phyloP scores from a whole-genome alignment of 1,140 invertebrate species.

The Carposina sasakii region DNA sequence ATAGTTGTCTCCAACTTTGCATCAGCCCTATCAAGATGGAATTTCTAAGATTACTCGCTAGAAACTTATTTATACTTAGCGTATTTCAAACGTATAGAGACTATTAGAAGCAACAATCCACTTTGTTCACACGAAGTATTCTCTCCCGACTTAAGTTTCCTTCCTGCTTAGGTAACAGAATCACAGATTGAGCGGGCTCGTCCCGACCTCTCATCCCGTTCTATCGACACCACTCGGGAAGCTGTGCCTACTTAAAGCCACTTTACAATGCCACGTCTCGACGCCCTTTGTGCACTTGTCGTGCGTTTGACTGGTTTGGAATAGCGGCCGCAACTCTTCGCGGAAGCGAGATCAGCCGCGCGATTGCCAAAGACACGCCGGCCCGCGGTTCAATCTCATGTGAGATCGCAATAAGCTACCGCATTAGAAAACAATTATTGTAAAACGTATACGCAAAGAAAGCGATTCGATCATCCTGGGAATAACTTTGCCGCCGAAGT shows the following conservation, averaged over 20 bases:
- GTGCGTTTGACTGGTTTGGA: constrained; percentile 44
- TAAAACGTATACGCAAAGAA: no score
- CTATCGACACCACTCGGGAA: constrained; percentile 17
- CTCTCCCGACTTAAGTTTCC: constrained; percentile 18
- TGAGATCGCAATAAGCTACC: constrained; percentile 5
- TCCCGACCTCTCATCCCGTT: constrained; percentile 16
- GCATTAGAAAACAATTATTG: constrained; percentile 7
- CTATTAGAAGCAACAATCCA: constrained; percentile 11
- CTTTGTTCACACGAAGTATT: no score
- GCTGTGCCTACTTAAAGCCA: constrained; percentile 30
- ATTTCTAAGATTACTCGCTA: no score
- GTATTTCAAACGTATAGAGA: no score
- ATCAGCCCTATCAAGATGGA: no score
- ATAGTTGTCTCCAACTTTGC: no score
- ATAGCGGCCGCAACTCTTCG: constrained; percentile 39
- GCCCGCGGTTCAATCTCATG: constrained; percentile 40
- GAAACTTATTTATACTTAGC: no score
- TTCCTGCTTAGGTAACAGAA: constrained; percentile 31
- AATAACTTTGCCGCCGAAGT: no score
- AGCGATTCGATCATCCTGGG: no score
- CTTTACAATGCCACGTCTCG: constrained; percentile 42
- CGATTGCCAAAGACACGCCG: constrained; percentile 43
- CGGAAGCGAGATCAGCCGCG: constrained; percentile 47
- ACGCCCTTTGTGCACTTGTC: constrained; percentile 54
- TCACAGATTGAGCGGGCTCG: constrained; percentile 23